A percentile compares a stretch with the other conserved stretches of the same genome.
These are phyloP conservation scores for Pterocles burchelli DNA, from an alignment of 2,113 vertebrate genomes.

Conservation along the genomic window DNA sequence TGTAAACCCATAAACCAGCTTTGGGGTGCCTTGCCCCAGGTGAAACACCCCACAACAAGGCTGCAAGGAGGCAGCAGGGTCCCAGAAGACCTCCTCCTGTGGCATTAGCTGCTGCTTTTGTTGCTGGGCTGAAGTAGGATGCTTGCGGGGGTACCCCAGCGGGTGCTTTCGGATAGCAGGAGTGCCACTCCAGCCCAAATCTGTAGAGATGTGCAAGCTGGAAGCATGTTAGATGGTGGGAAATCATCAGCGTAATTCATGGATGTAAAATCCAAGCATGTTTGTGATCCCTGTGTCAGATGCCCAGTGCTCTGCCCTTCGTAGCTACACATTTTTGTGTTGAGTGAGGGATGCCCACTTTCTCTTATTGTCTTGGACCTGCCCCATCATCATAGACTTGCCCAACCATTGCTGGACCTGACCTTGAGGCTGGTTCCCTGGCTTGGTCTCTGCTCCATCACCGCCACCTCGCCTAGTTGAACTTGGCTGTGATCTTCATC, in stretches of 20 bases:
- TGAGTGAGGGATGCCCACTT: not conserved
- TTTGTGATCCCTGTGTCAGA: not conserved
- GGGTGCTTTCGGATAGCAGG: not conserved
- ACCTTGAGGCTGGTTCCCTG: not conserved
- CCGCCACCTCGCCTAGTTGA: not conserved
- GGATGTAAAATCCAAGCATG: not conserved
- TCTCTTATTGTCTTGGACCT: not conserved
- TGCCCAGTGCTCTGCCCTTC: not conserved
- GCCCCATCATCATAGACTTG: not conserved
- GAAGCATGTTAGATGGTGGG: not conserved
- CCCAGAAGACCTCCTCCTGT: not conserved
- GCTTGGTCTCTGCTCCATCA: not conserved
- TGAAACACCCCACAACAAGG: fast-evolving
- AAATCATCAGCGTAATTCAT: fast-evolving
- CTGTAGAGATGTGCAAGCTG: not conserved
- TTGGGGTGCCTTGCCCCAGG: not conserved
- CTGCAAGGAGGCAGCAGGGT: not conserved
- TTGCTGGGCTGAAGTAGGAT: fast-evolving
- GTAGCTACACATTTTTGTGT: fast-evolving
- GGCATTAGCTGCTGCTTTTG: not conserved
- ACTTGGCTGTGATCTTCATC: not conserved
- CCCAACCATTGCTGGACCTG: fast-evolving
- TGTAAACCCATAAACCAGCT: not conserved
- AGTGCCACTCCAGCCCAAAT: not conserved
- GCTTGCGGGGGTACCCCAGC: fast-evolving